These are phyloP conservation scores for Torymus auratus DNA, from an alignment of 2,888 invertebrate genomes.

Conservation along the genomic window DNA sequence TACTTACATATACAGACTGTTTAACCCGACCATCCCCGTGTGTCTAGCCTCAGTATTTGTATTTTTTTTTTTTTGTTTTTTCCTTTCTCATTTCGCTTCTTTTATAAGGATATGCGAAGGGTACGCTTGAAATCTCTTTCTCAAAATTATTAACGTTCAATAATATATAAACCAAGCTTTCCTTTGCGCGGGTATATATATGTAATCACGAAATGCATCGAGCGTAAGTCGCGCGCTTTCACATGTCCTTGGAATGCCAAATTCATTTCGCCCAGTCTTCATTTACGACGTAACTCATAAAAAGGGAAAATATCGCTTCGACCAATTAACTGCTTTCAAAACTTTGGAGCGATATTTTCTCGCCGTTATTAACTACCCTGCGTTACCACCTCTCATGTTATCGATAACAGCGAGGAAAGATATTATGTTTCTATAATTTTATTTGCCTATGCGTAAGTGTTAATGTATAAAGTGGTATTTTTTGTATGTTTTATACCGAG, in stretches of 20 bases:
- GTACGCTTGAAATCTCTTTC: too few species aligned
- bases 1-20: not conserved
- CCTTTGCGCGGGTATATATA: too few species aligned
- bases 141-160: too few species aligned
- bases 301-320: constrained; percentile 1
- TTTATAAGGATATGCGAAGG: not conserved
- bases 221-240: not conserved
- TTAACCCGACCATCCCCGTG: not conserved
- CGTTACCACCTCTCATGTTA: not conserved
- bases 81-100: not conserved
- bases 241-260: not conserved
- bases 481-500: too few species aligned
- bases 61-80: not conserved
- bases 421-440: too few species aligned
- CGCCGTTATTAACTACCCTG: constrained; percentile 16
- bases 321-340: not conserved
- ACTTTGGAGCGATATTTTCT: not conserved
- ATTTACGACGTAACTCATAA: constrained; percentile 14
- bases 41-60: not conserved
- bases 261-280: not conserved
- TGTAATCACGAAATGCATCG: not conserved
- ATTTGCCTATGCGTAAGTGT: too few species aligned
- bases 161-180: too few species aligned
- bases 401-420: too few species aligned
- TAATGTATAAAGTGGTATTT: too few species aligned